Base-by-base conservation (phyloP, 2,113 vertebrate genomes). In the Nothocercus nigrocapillus region DNA sequence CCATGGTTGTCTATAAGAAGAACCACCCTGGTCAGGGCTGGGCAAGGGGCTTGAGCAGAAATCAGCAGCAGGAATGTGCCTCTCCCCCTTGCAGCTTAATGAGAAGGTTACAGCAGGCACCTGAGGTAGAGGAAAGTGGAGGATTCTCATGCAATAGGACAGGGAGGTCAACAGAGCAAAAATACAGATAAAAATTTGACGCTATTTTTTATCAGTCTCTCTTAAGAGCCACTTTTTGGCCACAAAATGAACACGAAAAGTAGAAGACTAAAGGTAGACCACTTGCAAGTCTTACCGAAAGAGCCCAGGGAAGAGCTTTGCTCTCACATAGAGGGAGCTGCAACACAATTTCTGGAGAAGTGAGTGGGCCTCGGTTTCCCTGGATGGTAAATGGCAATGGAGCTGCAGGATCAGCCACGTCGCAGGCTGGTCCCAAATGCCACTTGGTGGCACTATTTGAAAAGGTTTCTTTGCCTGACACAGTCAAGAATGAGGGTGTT, bases 381-480 rank as follows among this genome's bases (percentile, higher is more conserved):
- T 45, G 38, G 10, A 27, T 18, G 30, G 30, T 49, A 49, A 27
- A 10, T 11, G 36, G 36, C 5, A 40, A 14, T 7, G 12, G n/a
- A 30, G 34, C 19, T 16, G 53, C 53, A 5, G 54, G 28, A 56
- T 49, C 30, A 66, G 64, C 42, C 77, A 27, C 40, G 51, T 34
- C 7, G 13, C 32, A 10, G n/a, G 34, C 44, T 62, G 15, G 3
- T 28, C 40, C 64, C 77, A 7, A 16, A 25, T 1, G 64, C 93
- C 95, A 59, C 81, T 54, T 54, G 91, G 76, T 64, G 95, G 85
- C 94, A 72, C 86, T 93, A 38, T 38, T 77, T 17, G 94, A 79
- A 70, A 56, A 70, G 69, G 12, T 38, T 88, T 85, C 56, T 4
- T 42, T 3, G 21, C 56, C 19, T 2, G 2, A 2, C 4, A 22